Percentiles rank a stretch among this genome's conserved stretches.
Conservation (phyloP, 37 sponge, comb jelly and placozoan species). For the Aphrocallistes beatrix region DNA sequence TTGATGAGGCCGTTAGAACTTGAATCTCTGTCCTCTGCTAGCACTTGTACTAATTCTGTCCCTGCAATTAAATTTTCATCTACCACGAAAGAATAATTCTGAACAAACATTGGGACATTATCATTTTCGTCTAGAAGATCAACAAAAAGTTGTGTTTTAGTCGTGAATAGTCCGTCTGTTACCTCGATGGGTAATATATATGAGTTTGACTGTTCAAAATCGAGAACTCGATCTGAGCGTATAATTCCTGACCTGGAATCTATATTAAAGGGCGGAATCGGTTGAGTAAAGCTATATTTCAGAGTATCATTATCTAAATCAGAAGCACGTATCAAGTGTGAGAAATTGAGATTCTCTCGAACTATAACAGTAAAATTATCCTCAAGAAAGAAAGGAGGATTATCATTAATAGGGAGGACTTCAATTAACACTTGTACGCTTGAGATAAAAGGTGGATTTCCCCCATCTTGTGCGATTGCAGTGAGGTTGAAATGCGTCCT, state of each 20-base stretch:
- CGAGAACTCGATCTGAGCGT: not conserved
- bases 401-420: not conserved
- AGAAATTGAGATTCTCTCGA: not conserved
- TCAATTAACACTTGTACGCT: not conserved
- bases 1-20: not conserved
- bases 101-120: not conserved
- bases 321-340: not conserved
- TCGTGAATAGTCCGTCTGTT: not conserved
- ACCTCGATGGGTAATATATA: not conserved
- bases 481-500: not conserved
- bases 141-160: not conserved
- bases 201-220: not conserved
- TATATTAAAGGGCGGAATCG: not conserved
- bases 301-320: not conserved
- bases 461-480: not conserved
- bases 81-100: not conserved
- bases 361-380: not conserved
- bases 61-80: not conserved
- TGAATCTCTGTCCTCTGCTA: not conserved
- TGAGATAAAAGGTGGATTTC: not conserved
- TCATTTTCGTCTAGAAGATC: not conserved
- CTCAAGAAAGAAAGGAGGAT: not conserved
- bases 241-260: not conserved
- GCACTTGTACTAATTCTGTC: not conserved
- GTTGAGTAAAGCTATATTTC: not conserved